Base-by-base conservation (phyloP, 2,888 invertebrate species). In the Tipula confusa region DNA sequence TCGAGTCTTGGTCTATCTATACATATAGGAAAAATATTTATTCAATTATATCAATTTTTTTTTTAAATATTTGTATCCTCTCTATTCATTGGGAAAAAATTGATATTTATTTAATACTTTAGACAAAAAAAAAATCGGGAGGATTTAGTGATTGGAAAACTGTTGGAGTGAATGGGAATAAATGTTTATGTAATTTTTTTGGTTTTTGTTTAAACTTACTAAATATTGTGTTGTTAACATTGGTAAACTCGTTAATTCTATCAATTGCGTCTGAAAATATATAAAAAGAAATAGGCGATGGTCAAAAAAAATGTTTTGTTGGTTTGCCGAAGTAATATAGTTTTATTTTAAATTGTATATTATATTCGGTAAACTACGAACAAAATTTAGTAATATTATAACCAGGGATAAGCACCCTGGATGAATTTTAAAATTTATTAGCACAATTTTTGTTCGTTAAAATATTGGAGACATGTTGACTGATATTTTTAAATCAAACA, bases 141-240 rank as follows among this genome's bases (percentile, higher is more conserved):
- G 15, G n/a, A 43, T 9, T 5, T 15, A 43, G n/a, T 43, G 43
- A 43, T 43, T 43, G 43, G 43, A 43, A 43, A 43, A n/a, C 43
- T 43, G n/a, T 43, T 64, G 2, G 9, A 24, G 9, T 38, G 9
- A 13, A 33, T 33, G 33, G 33, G 33, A 13, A 64, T 24, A 64
- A 64, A 64, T 24, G 24, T 64, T 64, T 24, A 64, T 64, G 24
- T 64, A 15, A 15, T 43, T 15, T 18, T 18, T 64, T 64, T 64
- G 64, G 64, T 64, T 64, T 43, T 43, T 11, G 15, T 11, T 5
- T 24, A 64, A 64, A 64, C 64, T 64, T 64, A 64, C 64, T 64
- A 64, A 64, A 64, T 64, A 64, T 64, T 64, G 64, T 64, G 64
- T 64, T 64, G 64, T 64, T 64, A 64, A 64, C 64, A 64, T 64